phyloP scores from a whole-genome alignment of 2,797 vertebrate species.

The Sebastolobus alascanus region DNA sequence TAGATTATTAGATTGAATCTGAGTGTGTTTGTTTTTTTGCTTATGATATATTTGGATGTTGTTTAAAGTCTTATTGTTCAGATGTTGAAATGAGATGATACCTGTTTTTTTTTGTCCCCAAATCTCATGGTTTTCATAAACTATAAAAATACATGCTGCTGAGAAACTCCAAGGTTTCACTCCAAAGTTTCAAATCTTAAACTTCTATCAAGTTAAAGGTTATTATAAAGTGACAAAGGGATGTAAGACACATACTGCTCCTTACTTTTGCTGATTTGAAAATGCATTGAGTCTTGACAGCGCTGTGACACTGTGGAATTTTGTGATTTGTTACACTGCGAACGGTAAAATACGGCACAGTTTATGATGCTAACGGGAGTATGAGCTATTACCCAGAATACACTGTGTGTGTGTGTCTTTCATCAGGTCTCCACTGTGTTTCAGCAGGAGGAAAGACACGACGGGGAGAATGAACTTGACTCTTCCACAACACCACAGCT shows the following conservation, averaged over 20 bases:
- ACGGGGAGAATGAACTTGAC: conserved; percentile 64
- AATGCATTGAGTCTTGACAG: conserved; percentile 7
- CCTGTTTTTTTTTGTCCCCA: too few relatives aligned
- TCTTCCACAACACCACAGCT: conserved; percentile 70
- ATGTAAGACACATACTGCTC: conserved; percentile 18
- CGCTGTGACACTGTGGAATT: conserved; percentile 17
- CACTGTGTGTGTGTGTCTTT: conserved; percentile 24
- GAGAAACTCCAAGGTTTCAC: not conserved
- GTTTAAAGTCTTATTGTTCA: not conserved
- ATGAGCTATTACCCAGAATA: conserved; percentile 44
- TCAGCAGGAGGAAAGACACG: conserved; percentile 57
- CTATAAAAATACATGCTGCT: not conserved
- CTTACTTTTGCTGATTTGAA: conserved; percentile 21
- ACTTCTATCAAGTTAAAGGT: conserved; percentile 15
- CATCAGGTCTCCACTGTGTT: conserved; percentile 47
- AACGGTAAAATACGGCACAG: not conserved
- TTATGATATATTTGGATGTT: not conserved
- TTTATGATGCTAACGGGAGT: conserved; percentile 13
- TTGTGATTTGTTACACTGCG: conserved; percentile 19
- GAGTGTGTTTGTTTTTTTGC: not conserved
- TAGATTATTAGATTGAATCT: conserved; percentile 13
- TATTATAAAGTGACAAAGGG: conserved; percentile 16
- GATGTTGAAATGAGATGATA: not conserved
- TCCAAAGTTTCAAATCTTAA: conserved; percentile 5
- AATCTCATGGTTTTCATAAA: not conserved